Evolutionary conservation across 2,113 vertebrate genomes (phyloP), one percentile per base, ranked within the genome.

Genomic region (Nettapus auritus): DNA sequence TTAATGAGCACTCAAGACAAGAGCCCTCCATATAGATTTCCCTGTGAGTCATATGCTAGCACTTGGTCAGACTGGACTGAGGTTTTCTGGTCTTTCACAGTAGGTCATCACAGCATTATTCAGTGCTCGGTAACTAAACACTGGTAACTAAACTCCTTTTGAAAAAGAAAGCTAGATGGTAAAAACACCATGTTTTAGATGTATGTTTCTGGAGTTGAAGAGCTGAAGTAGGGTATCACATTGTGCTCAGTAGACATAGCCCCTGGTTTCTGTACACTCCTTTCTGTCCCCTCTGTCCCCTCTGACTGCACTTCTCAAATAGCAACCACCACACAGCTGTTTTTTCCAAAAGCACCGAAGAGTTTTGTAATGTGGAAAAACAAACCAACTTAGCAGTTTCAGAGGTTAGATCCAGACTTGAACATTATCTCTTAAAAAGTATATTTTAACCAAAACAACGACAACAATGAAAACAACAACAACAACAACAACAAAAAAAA

Each of bases 241-340:
- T 7, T 53, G 25, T 19, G 50, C 38, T 77, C 60, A 6, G 17
- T 15, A 28, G 60, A 11, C 2, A 0, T 8, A 36, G 44, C 29
- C 34, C 44, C 22, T 28, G 0, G 0, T 14, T 76, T 28, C 53
- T 48, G 13, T 19, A 3, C 0, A 1, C 6, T 42, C 17, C 21
- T 50, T 33, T 10, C 63, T 18, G 8, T 7, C 11, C 18, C 29
- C 34, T 10, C 63, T 18, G 8, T 7, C 11, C 18, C 29, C 46
- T 66, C 31, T 50, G 33, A 22, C 14, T 33, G 29, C 0, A 0
- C 26, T 68, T 67, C 70, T 64, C 82, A 64, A 60, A 56, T 3
- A 38, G 4, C 10, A 42, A 31, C 36, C 31, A 23, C 21, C 22
- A 50, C 48, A 33, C 1, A 2, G n/a, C n/a, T n/a, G n/a, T n/a